phyloP scores from a whole-genome alignment of 1,140 invertebrate genomes.

The Micrasema minimum region DNA sequence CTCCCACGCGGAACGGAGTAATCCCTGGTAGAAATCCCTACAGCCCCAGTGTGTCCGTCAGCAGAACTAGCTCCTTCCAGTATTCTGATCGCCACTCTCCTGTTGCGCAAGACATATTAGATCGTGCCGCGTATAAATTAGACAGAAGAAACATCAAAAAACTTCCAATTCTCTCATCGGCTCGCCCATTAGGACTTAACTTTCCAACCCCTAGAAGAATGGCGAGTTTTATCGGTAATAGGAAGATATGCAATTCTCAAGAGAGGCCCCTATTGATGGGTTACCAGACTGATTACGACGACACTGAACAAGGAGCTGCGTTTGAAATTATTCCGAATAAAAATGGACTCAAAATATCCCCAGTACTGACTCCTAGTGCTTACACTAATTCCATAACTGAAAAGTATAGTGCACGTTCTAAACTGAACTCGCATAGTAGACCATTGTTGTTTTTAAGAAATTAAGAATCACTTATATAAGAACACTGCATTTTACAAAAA shows the following conservation, averaged over 20 bases:
- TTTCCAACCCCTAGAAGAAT: conserved; percentile 51
- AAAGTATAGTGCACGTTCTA: conserved; percentile 41
- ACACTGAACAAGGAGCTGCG: conserved; percentile 44
- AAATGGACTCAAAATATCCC: conserved; percentile 52
- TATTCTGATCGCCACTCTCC: conserved; percentile 36
- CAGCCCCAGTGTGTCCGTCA: background rate
- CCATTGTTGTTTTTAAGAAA: conserved; percentile 51
- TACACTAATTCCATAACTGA: conserved; percentile 2
- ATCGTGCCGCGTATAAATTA: conserved; percentile 34
- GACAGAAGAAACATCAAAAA: conserved; percentile 46
- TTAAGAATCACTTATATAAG: conserved; percentile 30
- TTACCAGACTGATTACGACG: conserved; percentile 47
- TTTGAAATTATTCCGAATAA: conserved; percentile 53
- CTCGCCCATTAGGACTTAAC: conserved; percentile 45
- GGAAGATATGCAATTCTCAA: conserved; percentile 51
- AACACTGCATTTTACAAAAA: no score
- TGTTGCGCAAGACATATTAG: conserved; percentile 31
- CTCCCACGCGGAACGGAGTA: conserved; percentile 29
- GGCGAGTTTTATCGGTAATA: conserved; percentile 48
- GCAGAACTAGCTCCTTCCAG: conserved; percentile 40
- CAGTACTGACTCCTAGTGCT: conserved; percentile 32
- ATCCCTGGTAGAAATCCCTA: conserved; percentile 17
- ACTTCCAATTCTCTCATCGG: conserved; percentile 48
- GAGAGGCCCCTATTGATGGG: conserved; percentile 51
- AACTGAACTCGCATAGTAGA: conserved; percentile 47